These are phyloP conservation scores for Magallana nippona DNA, from an alignment of 2,888 invertebrate genomes.

Conservation along the genomic window DNA sequence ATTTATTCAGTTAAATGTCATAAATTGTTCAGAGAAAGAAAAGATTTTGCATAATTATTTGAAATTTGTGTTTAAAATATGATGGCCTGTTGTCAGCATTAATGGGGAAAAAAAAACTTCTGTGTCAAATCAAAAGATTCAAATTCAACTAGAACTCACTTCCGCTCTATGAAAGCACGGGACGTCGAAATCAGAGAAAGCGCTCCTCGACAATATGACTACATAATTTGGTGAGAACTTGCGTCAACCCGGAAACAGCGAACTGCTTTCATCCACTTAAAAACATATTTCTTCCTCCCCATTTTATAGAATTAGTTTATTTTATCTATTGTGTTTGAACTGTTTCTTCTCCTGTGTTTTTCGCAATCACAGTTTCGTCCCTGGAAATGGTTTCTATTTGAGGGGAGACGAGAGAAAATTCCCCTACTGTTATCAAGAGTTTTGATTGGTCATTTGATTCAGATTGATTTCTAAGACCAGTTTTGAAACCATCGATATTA, in stretches of 20 bases:
- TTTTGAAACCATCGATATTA: not conserved
- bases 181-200: not conserved
- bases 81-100: no score
- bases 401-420: not conserved
- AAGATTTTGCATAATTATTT: not conserved
- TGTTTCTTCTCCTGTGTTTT: not conserved
- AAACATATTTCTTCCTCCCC: not conserved
- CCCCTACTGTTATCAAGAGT: not conserved
- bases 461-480: not conserved
- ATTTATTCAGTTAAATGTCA: no score
- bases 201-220: not conserved
- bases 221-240: not conserved
- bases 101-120: not conserved
- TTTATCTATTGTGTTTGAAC: not conserved
- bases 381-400: not conserved
- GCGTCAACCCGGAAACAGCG: not conserved
- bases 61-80: not conserved
- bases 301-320: conserved; percentile 18
- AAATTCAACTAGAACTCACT: not conserved
- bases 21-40: not conserved
- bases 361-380: conserved; percentile 13
- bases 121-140: not conserved
- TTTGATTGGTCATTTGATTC: not conserved
- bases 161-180: not conserved
- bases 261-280: conserved; percentile 8